These are phyloP conservation scores for Phoxinus dragarum DNA, from an alignment of 2,797 vertebrate genomes.

Conservation along the genomic window DNA sequence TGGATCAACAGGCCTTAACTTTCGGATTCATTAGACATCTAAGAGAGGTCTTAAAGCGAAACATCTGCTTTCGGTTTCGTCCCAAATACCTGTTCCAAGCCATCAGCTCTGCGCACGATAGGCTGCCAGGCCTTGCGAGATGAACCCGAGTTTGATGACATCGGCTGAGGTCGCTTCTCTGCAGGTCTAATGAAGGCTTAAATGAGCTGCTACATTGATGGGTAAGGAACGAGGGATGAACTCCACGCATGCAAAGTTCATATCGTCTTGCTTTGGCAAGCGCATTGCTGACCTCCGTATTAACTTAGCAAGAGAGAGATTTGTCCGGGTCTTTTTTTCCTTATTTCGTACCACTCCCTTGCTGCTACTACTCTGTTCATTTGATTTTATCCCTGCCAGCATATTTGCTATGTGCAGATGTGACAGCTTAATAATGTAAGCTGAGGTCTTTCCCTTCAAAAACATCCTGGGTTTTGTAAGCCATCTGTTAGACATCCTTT, in stretches of 20 bases:
- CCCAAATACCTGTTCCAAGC: slow-evolving; percentile 70
- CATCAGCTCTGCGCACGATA: slow-evolving; percentile 61
- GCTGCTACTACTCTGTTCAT: slow-evolving; percentile 59
- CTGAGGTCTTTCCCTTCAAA: slow-evolving; percentile 61
- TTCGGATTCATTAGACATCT: slow-evolving; percentile 71
- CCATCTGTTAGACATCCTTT: slow-evolving; percentile 73
- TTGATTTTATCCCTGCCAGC: slow-evolving; percentile 67
- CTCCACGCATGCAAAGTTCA: slow-evolving; percentile 35
- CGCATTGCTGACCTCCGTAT: neutral
- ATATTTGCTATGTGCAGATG: slow-evolving; percentile 69
- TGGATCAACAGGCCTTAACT: slow-evolving; percentile 64
- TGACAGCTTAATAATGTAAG: slow-evolving; percentile 75
- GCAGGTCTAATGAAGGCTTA: slow-evolving; percentile 36
- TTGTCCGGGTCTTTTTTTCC: slow-evolving; percentile 27
- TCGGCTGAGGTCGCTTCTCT: slow-evolving; percentile 32
- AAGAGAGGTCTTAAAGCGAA: slow-evolving; percentile 67
- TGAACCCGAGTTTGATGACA: slow-evolving; percentile 48
- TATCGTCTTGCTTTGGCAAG: slow-evolving; percentile 31
- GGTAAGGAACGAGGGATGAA: slow-evolving; percentile 30
- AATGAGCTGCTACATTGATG: slow-evolving; percentile 41
- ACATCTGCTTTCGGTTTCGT: slow-evolving; percentile 68
- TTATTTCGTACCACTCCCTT: slow-evolving; percentile 49
- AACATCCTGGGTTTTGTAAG: slow-evolving; percentile 67
- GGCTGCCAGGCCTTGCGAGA: slow-evolving; percentile 52
- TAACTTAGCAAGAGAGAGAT: slow-evolving; percentile 42